A percentile compares a stretch with the other conserved stretches of the same genome.
Conservation (phyloP, 2,888 invertebrate species). For the Sisyra terminalis region DNA sequence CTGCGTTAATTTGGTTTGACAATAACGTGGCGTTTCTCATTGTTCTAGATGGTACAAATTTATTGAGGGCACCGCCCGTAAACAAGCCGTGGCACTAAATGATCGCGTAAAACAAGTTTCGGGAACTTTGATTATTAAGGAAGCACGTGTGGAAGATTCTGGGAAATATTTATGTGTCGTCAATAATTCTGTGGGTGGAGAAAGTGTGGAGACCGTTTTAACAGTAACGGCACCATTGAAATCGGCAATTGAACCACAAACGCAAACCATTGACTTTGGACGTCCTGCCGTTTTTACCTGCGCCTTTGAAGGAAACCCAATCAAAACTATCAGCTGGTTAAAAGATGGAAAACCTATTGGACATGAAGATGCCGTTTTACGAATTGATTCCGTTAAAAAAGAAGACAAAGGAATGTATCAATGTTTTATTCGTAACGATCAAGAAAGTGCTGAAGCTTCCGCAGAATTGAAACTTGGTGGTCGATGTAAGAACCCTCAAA, state of each 20-base stretch:
- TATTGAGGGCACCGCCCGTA: conserved; percentile 69
- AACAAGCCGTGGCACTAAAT: conserved; percentile 77
- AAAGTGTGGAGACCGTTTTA: conserved; percentile 81
- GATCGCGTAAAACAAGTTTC: conserved; percentile 86
- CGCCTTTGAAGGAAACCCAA: conserved; percentile 77
- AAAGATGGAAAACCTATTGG: conserved; percentile 81
- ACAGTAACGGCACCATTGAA: conserved; percentile 84
- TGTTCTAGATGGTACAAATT: conserved; percentile 89
- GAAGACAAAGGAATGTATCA: conserved; percentile 97
- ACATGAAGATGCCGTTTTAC: conserved; percentile 63
- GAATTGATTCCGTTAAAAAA: conserved; percentile 80
- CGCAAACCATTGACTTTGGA: conserved; percentile 87
- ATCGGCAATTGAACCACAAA: conserved; percentile 75
- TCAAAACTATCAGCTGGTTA: conserved; percentile 80
- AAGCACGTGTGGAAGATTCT: conserved; percentile 81
- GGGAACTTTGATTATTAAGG: conserved; percentile 82
- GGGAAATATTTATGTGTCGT: conserved; percentile 91
- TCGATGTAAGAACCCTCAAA: conserved; percentile 37
- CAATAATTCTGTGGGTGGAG: conserved; percentile 86
- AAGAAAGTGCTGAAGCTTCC: conserved; percentile 83
- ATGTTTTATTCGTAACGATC: conserved; percentile 84
- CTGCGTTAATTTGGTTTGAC: neutral
- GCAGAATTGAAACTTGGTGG: conserved; percentile 88
- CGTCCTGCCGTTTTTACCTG: conserved; percentile 85
- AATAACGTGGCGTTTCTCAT: conserved; percentile 14